These are phyloP conservation scores for Xylota segnis DNA, from an alignment of 2,888 invertebrate genomes.

Conservation along the genomic window DNA sequence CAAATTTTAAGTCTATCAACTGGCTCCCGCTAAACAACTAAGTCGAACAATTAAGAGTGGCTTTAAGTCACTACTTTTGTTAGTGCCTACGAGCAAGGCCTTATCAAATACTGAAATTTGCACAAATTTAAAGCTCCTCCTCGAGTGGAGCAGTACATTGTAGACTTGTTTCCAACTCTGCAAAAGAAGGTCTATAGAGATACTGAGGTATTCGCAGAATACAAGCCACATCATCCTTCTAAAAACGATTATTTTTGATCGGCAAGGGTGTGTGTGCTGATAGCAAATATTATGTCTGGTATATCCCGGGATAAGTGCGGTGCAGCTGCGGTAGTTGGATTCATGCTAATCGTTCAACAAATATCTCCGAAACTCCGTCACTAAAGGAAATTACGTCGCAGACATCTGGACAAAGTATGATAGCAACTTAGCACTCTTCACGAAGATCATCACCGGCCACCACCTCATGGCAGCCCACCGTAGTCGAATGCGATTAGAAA, in stretches of 20 bases:
- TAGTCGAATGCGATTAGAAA: too few relatives aligned
- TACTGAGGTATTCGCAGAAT: constrained; percentile 88
- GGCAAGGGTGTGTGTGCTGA: constrained; percentile 97
- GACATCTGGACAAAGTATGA: too few relatives aligned
- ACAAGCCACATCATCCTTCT: constrained; percentile 87
- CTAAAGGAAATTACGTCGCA: constrained; percentile 94
- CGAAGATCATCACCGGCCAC: too few relatives aligned
- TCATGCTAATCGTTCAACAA: constrained; percentile 87
- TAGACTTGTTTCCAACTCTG: constrained; percentile 87
- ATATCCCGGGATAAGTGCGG: constrained; percentile 98
- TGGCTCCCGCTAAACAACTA: constrained; percentile 92
- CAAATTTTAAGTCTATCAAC: constrained; percentile 86
- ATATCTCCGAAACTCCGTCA: constrained; percentile 94
- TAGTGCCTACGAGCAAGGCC: constrained; percentile 88
- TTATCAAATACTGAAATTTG: constrained; percentile 92
- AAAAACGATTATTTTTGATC: constrained; percentile 92
- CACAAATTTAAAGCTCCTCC: constrained; percentile 89
- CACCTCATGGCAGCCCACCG: too few relatives aligned
- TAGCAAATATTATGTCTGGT: constrained; percentile 92
- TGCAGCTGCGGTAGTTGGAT: constrained; percentile 95
- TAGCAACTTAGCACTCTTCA: too few relatives aligned
- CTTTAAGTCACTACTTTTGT: constrained; percentile 91
- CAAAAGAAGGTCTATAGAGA: constrained; percentile 88
- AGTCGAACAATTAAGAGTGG: constrained; percentile 94
- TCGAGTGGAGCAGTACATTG: constrained; percentile 90